Base-by-base conservation (phyloP, 2,888 invertebrate genomes). In the Stenichneumon culpator region DNA sequence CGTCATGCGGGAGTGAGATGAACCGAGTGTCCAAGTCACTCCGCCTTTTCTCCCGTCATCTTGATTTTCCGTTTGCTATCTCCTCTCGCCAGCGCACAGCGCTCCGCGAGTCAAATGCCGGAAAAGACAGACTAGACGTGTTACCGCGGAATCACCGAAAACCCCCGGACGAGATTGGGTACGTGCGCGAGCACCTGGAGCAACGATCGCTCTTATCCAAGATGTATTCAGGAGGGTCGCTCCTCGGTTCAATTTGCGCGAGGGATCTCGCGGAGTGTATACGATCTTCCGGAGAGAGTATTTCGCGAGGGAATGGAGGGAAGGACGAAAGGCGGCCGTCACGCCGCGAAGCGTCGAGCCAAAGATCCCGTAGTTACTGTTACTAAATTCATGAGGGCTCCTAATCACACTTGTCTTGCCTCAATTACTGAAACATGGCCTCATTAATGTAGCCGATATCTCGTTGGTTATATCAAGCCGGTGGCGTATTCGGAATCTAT, bases 391-490 rank as follows among this genome's bases (percentile, higher is more conserved):
- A 82, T 44, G 84, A 54, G 63, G 63, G 69, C 47, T 57, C 69
- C 52, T 82, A 82, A 84, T 82, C 70, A 79, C 69, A 77, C 86
- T 52, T 68, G 84, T 82, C 74, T 74, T 77, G 81, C 69, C 81
- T 81, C 81, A 84, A 84, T 86, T 84, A 84, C 68, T 47, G 78
- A 84, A 84, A 84, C 81, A 86, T 36, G 74, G 65, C 77, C 67
- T 84, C 82, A 75, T 79, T 82, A 82, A 84, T 84, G 77, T 84
- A 68, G 79, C n/a, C 70, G 74, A 79, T 84, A 84, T 82, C 84
- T 81, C 44, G 73, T 69, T 69, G 83, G 80, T 73, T 78, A 63
- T 81, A 84, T 84, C 73, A 60, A 75, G 75, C 69, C 68, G 54
- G 60, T 36, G 70, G 60, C 70, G 63, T 22, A 32, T 28, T 19